Percentiles rank a stretch among this genome's conserved stretches.
Evolutionary conservation across 1,140 invertebrate species (phyloP).

Genomic region (Apis laboriosa): DNA sequence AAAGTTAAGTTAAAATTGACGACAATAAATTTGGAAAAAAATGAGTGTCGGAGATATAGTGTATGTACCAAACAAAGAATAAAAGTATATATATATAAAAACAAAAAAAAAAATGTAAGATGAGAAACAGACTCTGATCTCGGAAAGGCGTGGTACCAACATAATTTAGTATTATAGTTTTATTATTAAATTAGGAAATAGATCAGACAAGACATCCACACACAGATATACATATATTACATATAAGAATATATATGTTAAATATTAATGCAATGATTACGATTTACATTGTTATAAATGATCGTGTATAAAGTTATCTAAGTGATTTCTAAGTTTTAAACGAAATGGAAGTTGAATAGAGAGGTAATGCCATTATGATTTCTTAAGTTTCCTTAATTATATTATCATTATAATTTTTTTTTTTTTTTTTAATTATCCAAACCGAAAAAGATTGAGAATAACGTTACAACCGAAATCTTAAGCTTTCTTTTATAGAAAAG

Average conservation of each 20-base stretch:
- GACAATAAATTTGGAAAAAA: constrained; percentile 77
- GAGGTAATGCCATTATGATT: constrained; percentile 78
- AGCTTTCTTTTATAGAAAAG: constrained; percentile 40
- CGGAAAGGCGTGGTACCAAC: constrained; percentile 74
- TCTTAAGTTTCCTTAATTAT: constrained; percentile 67
- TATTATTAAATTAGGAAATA: constrained; percentile 77
- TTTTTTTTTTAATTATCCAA: constrained; percentile 66
- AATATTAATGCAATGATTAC: constrained; percentile 81
- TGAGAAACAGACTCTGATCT: constrained; percentile 69
- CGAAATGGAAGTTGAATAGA: constrained; percentile 69
- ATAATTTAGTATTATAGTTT: constrained; percentile 81
- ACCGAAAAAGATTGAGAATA: constrained; percentile 28
- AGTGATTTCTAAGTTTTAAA: constrained; percentile 80
- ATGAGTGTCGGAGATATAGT: constrained; percentile 58
- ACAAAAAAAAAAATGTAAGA: constrained; percentile 38
- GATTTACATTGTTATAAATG: constrained; percentile 80
- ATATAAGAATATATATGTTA: constrained; percentile 80
- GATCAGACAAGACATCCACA: constrained; percentile 77
- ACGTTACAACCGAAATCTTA: constrained; percentile 19
- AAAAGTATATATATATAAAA: constrained; percentile 24
- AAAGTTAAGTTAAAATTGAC: constrained; percentile 75
- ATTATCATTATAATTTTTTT: constrained; percentile 59
- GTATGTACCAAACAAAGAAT: constrained; percentile 46
- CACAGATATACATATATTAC: constrained; percentile 79
- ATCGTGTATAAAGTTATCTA: constrained; percentile 81